phyloP scores from a whole-genome alignment of 2,797 vertebrate species.

The Odontamblyopus lacepedii region DNA sequence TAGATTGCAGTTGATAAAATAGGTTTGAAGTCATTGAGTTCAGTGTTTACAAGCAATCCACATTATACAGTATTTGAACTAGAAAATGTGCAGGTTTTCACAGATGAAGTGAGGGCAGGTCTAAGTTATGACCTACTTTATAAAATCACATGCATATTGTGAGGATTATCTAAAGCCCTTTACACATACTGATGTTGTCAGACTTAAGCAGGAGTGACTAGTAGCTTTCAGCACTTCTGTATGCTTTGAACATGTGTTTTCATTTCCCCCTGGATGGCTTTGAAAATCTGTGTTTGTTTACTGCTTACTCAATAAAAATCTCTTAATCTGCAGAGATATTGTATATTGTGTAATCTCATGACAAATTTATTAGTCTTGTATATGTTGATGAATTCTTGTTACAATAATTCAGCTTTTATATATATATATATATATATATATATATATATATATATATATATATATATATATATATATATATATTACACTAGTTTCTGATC shows the following conservation, averaged over 20 bases:
- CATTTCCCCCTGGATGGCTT: conserved; percentile 29
- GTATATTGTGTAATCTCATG: neutral
- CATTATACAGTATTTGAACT: neutral
- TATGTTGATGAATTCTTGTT: too few relatives aligned
- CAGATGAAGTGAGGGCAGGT: conserved; percentile 8
- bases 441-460: too few relatives aligned
- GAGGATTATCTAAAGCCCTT: conserved; percentile 18
- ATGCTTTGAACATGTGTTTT: conserved; percentile 14
- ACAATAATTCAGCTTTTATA: too few relatives aligned
- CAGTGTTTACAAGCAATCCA: neutral
- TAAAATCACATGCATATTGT: conserved; percentile 22
- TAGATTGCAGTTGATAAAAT: neutral
- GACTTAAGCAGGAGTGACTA: conserved; percentile 16
- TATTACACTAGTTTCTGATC: too few relatives aligned
- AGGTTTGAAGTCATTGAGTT: neutral
- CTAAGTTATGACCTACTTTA: conserved; percentile 17
- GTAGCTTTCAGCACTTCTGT: conserved; percentile 5
- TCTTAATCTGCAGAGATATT: neutral
- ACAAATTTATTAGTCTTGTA: neutral
- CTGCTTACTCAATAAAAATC: conserved; percentile 5
- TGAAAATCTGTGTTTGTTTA: conserved; percentile 46
- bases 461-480: too few relatives aligned
- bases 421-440: too few relatives aligned
- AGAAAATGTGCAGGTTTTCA: conserved; percentile 13
- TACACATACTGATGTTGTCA: conserved; percentile 19